These are phyloP conservation scores for Acleris emargana DNA, from an alignment of 2,888 invertebrate genomes.

Conservation along the genomic window DNA sequence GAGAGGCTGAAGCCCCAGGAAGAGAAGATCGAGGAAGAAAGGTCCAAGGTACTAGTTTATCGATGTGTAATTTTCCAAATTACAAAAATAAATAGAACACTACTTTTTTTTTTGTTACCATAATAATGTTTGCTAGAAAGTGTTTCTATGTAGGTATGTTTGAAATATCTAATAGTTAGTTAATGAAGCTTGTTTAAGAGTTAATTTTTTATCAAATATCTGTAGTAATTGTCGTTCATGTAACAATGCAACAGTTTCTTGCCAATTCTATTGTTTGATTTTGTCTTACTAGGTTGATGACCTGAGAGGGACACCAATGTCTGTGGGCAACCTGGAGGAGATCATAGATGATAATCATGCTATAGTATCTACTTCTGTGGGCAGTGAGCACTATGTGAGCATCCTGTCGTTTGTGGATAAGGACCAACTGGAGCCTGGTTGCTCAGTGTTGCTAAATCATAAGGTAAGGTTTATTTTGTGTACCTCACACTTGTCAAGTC, in stretches of 20 bases:
- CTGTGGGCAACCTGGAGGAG: conserved; percentile 99
- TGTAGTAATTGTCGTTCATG: too few relatives aligned
- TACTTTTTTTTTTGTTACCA: too few relatives aligned
- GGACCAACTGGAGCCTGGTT: conserved; percentile 99
- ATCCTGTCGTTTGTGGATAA: conserved; percentile 99
- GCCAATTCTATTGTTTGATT: neutral
- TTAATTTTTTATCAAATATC: too few relatives aligned
- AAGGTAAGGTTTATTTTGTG: conserved; percentile 83
- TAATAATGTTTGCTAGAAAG: too few relatives aligned
- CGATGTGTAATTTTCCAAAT: neutral
- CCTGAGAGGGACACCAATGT: conserved; percentile 99
- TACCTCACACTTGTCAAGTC: too few relatives aligned
- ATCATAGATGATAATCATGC: conserved; percentile 99
- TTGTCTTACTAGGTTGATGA: conserved; percentile 90
- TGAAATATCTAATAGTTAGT: too few relatives aligned
- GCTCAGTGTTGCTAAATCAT: conserved; percentile 98
- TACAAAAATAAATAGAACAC: too few relatives aligned
- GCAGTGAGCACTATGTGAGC: conserved; percentile 99
- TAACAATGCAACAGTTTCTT: too few relatives aligned
- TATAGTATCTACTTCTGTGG: conserved; percentile 99
- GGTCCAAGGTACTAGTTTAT: conserved; percentile 87
- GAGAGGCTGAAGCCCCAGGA: conserved; percentile 99
- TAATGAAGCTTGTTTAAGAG: too few relatives aligned
- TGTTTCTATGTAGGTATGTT: too few relatives aligned
- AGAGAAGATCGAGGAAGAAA: conserved; percentile 99